Evolutionary conservation across 2,113 vertebrate species (phyloP).

Genomic region (Mirounga angustirostris): DNA sequence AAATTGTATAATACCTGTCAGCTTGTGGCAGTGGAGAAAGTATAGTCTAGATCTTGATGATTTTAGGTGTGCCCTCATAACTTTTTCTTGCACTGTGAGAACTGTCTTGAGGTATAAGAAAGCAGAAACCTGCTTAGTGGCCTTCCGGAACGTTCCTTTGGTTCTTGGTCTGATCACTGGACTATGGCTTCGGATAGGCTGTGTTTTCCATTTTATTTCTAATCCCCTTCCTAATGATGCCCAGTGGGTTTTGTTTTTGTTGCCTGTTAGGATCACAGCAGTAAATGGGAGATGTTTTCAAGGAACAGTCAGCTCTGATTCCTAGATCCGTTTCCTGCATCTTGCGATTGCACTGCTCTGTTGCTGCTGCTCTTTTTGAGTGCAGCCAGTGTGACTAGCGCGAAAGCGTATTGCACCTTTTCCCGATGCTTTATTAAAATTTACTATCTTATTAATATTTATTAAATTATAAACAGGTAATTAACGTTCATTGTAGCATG

Average conservation of each 20-base stretch:
- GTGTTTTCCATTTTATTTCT: slow-evolving; percentile 26
- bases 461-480: neutral
- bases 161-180: neutral
- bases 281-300: slow-evolving; percentile 53
- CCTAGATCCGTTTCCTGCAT: slow-evolving; percentile 27
- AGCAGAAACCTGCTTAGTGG: neutral
- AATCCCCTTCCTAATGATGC: neutral
- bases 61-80: neutral
- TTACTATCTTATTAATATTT: neutral
- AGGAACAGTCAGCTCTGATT: neutral
- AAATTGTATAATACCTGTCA: neutral
- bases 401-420: neutral
- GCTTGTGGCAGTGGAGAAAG: neutral
- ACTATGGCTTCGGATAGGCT: neutral
- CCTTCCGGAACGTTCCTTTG: neutral
- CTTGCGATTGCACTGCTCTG: neutral
- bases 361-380: neutral
- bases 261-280: slow-evolving; percentile 33
- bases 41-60: neutral
- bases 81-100: neutral
- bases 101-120: neutral
- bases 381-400: neutral
- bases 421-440: neutral
- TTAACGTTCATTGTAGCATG: neutral
- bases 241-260: slow-evolving; percentile 30